Evolutionary conservation across 1,140 invertebrate genomes (phyloP).

Genomic region (Drosophila kanapiae): DNA sequence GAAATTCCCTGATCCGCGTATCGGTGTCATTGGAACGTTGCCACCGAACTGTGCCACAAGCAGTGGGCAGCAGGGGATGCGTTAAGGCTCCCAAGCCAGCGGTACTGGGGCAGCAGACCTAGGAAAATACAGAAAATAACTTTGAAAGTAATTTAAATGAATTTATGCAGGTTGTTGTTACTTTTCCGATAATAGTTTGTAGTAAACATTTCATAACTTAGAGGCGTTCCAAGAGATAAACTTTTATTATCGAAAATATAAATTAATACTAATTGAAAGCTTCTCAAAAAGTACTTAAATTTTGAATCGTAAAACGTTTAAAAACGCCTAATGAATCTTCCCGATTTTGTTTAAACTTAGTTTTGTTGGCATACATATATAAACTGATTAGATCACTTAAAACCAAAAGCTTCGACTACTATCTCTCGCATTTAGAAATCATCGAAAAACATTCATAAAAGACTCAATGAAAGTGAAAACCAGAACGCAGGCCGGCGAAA

Average conservation of each 20-base stretch:
- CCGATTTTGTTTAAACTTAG: slow-evolving; percentile 4
- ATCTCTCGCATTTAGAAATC: background rate
- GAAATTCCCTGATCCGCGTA: slow-evolving; percentile 88
- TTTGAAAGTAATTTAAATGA: background rate
- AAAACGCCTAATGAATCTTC: background rate
- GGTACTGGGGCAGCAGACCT: slow-evolving; percentile 65
- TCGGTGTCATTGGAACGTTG: slow-evolving; percentile 87
- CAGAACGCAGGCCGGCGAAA: background rate
- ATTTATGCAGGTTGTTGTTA: background rate
- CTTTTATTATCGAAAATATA: background rate
- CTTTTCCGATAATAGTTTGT: background rate
- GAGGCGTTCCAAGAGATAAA: background rate
- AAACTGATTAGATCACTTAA: slow-evolving; percentile 16
- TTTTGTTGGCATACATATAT: slow-evolving; percentile 11
- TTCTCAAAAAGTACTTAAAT: background rate
- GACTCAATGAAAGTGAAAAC: slow-evolving; percentile 20
- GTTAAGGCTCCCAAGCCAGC: slow-evolving; percentile 31
- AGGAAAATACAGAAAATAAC: background rate
- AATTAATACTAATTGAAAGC: no score
- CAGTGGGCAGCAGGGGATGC: slow-evolving; percentile 52
- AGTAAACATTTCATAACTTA: background rate
- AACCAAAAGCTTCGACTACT: slow-evolving; percentile 7
- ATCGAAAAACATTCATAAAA: background rate
- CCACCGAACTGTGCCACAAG: slow-evolving; percentile 84
- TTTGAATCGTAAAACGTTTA: background rate